Base-by-base conservation (phyloP, 2,113 vertebrate species). In the Bos indicus region DNA sequence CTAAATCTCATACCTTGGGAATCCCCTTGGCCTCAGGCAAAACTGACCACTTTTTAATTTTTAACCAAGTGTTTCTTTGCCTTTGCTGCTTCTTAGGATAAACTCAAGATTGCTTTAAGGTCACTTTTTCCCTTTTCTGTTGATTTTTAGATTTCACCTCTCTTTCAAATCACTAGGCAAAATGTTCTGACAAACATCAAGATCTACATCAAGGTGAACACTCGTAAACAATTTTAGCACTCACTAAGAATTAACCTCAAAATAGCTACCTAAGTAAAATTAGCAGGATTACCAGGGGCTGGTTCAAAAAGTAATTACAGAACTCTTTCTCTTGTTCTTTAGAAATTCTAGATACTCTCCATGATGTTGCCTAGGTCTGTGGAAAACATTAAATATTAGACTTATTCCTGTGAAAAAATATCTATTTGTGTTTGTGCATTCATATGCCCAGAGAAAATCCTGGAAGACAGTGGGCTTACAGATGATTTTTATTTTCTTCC, bases 291-390 rank as follows among this genome's bases (percentile, higher is more conserved):
- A 88, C 78, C 60, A 91, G 56, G 82, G 23, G 57, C 84, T 36
- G 30, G 54, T 84, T 83, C 52, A 91, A 97, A 93, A 88, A 30
- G 57, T 80, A 97, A 64, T 64, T 57, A 77, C 3, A n/a, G 71
- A 92, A 77, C 64, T 92, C 67, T 89, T 91, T 74, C 51, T 48
- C 33, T 40, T 92, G 26, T 83, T 97, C 77, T 97, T 96, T 67
- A 87, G 94, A 92, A 94, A 88, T 67, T 56, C 7, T 28, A 83
- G 28, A 74, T 62, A 78, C 59, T 54, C 88, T 28, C 9, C 19
- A 30, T 84, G 43, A 36, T 56, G 9, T 36, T 95, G 21, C 77
- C 60, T 52, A 48, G 23, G 60, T 91, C 51, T 94, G 25, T 36
- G 57, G 59, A 97, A 96, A 91, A 77, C 17, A 82, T 59, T 89